Evolutionary conservation across 2,113 vertebrate genomes (phyloP).

Genomic region (Noturus placidus): DNA sequence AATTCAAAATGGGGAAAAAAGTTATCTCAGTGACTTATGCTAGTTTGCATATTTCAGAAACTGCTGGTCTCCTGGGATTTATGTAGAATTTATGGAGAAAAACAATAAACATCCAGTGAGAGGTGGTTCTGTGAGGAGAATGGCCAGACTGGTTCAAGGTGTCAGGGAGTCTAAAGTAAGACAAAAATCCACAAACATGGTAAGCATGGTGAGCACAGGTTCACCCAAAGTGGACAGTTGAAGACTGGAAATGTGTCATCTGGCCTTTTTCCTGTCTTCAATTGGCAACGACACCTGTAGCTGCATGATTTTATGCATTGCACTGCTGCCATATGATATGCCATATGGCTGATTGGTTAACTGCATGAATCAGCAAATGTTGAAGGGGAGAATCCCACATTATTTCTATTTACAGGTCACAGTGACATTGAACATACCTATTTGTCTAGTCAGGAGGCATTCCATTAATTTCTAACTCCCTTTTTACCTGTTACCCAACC

Average conservation of each 20-base stretch:
- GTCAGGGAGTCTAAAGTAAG: not conserved
- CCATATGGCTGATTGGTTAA: not conserved
- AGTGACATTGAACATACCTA: not conserved
- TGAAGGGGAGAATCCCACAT: not conserved
- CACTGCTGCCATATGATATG: not conserved
- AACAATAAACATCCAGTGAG: no score
- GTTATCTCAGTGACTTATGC: not conserved
- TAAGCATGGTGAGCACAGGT: not conserved
- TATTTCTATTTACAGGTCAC: not conserved
- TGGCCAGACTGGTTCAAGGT: not conserved
- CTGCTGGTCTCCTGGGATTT: not conserved
- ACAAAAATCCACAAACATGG: not conserved
- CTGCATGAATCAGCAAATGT: not conserved
- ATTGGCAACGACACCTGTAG: not conserved
- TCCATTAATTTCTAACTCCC: not conserved
- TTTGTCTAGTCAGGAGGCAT: not conserved
- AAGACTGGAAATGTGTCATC: not conserved
- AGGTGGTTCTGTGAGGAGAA: not conserved
- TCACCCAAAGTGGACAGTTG: not conserved
- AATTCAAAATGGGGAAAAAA: not conserved
- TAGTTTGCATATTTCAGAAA: not conserved
- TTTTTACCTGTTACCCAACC: constrained; percentile 29
- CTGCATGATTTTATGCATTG: not conserved
- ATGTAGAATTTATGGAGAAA: not conserved
- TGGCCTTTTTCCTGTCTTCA: not conserved